Conservation (phyloP, 2,888 invertebrate genomes). For the Watsonalla cultraria region DNA sequence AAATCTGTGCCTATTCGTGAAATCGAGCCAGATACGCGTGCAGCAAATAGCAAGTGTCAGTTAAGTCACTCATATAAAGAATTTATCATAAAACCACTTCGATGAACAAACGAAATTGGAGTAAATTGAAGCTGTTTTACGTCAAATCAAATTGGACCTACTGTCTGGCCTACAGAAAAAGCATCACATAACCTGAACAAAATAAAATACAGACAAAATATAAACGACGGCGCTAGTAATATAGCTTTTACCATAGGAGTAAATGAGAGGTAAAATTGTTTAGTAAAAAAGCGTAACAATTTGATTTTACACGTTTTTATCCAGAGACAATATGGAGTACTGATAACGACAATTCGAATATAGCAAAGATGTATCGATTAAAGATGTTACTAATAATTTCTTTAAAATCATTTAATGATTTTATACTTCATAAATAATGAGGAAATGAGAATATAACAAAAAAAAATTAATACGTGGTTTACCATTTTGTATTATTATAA, state of each 20-base stretch:
- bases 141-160: conserved; percentile 51
- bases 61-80: conserved; percentile 66
- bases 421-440: no score
- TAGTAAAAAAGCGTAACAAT: conserved; percentile 5
- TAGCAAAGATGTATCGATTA: not conserved
- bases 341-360: conserved; percentile 1
- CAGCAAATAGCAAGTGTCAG: conserved; percentile 45
- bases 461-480: no score
- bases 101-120: conserved; percentile 55
- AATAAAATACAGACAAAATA: conserved; percentile 12
- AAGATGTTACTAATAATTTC: not conserved
- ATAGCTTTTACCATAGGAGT: conserved; percentile 6
- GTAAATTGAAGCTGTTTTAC: conserved; percentile 66
- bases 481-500: no score
- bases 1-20: conserved; percentile 43
- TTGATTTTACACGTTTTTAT: conserved; percentile 15
- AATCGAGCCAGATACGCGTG: conserved; percentile 36
- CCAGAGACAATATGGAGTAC: conserved; percentile 35
- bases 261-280: conserved; percentile 36
- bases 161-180: conserved; percentile 27
- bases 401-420: no score
- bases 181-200: conserved; percentile 47
- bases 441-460: no score
- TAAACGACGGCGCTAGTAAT: conserved; percentile 22
- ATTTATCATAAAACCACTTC: conserved; percentile 46